These are phyloP conservation scores for Gavia stellata DNA, from an alignment of 2,113 vertebrate species.

Conservation along the genomic window DNA sequence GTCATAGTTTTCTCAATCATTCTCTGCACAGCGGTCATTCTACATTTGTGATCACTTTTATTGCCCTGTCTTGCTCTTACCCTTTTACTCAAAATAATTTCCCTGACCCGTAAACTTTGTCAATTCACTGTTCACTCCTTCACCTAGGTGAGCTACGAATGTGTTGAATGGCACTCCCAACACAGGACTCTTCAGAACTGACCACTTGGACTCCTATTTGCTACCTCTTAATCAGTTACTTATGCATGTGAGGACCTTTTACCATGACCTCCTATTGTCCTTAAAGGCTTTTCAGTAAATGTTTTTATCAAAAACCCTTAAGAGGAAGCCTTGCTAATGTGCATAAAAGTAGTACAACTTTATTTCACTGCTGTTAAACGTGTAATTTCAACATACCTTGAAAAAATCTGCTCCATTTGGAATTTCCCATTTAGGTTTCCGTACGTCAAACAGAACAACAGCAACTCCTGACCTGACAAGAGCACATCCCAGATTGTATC, in stretches of 20 bases:
- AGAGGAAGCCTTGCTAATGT: background rate
- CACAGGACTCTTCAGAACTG: background rate
- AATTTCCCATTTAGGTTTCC: slow-evolving; percentile 75
- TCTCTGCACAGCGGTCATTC: background rate
- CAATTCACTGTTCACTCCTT: background rate
- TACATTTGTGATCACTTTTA: background rate
- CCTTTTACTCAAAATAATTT: background rate
- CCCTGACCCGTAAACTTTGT: background rate
- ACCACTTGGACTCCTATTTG: background rate
- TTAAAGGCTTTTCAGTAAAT: background rate
- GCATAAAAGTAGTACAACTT: background rate
- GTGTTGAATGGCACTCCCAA: background rate
- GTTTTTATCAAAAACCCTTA: background rate
- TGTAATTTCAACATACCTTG: slow-evolving; percentile 70
- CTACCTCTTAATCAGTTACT: background rate
- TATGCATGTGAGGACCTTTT: background rate
- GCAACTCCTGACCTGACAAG: slow-evolving; percentile 74
- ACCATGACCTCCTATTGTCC: background rate
- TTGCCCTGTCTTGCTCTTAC: background rate
- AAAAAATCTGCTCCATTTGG: slow-evolving; percentile 75
- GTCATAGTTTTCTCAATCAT: background rate
- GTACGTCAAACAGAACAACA: slow-evolving; percentile 84
- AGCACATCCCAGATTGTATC: slow-evolving; percentile 81
- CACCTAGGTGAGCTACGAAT: background rate
- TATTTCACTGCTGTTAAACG: background rate